A percentile compares a stretch with the other conserved stretches of the same genome.
phyloP scores from a whole-genome alignment of 2,113 vertebrate species.

The Uropsilus gracilis region DNA sequence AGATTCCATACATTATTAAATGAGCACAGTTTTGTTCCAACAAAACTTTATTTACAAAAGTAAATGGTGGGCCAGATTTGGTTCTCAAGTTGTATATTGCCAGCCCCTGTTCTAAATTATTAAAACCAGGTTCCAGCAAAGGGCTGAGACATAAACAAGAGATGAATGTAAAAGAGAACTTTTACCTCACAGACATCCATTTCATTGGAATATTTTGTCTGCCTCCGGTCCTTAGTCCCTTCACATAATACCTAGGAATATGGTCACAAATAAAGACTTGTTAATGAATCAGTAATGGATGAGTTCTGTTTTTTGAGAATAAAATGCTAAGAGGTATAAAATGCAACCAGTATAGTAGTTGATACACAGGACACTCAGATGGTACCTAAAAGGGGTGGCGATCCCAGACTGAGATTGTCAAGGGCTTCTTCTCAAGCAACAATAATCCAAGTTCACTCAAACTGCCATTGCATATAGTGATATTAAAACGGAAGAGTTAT shows the following conservation, averaged over 20 bases:
- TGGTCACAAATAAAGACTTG: background rate
- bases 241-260: background rate
- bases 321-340: background rate
- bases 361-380: no score
- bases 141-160: background rate
- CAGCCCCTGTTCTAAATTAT: background rate
- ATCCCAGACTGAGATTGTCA: background rate
- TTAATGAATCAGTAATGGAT: background rate
- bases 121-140: background rate
- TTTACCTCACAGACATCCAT: background rate
- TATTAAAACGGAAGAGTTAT: background rate
- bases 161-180: background rate
- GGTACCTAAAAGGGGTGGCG: background rate
- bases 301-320: background rate
- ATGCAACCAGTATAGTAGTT: background rate
- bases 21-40: background rate
- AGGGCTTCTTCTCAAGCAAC: background rate
- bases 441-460: background rate
- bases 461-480: accelerated
- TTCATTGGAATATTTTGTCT: background rate
- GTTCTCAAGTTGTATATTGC: background rate
- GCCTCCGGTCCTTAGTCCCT: background rate
- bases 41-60: constrained; percentile 38
- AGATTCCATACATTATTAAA: background rate
- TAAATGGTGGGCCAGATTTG: background rate